Percentiles rank a stretch among this genome's conserved stretches.
Conservation (phyloP, 92 coral and sea anemone species). For the Palythoa heliodiscus region DNA sequence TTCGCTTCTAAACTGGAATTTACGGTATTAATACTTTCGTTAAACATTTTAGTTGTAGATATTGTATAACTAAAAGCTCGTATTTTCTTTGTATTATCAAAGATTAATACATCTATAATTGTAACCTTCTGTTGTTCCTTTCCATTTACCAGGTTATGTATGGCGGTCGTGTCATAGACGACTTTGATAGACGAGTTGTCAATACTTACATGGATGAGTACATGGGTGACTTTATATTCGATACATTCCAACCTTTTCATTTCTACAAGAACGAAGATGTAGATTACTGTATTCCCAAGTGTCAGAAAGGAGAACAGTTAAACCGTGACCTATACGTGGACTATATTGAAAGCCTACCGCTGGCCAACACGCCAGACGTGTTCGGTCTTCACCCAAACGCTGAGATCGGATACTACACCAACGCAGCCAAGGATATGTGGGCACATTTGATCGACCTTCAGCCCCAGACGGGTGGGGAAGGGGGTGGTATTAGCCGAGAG, state of each 20-base stretch:
- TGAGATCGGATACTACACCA: slow-evolving; percentile 99
- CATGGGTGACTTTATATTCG: slow-evolving; percentile 99
- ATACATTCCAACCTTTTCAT: slow-evolving; percentile 99
- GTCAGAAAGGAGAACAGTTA: slow-evolving; percentile 61
- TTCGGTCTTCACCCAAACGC: slow-evolving; percentile 99
- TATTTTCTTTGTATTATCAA: not conserved
- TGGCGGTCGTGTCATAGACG: slow-evolving; percentile 99
- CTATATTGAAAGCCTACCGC: slow-evolving; percentile 79
- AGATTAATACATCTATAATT: not conserved
- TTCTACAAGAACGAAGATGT: slow-evolving; percentile 97
- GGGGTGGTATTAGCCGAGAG: slow-evolving; percentile 97
- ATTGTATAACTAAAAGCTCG: not conserved
- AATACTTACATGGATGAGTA: slow-evolving; percentile 99
- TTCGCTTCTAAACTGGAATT: not conserved
- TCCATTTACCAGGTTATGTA: slow-evolving; percentile 89
- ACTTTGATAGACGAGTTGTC: slow-evolving; percentile 98
- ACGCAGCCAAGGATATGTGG: slow-evolving; percentile 99
- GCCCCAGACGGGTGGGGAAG: slow-evolving; percentile 99
- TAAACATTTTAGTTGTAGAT: not conserved
- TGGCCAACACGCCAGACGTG: slow-evolving; percentile 99
- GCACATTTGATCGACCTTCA: slow-evolving; percentile 94
- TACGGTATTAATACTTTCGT: not conserved
- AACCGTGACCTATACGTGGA: slow-evolving; percentile 94
- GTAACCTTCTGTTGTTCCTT: not conserved
- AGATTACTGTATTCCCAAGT: slow-evolving; percentile 83